A percentile compares a stretch with the other conserved stretches of the same genome.
phyloP scores from a whole-genome alignment of 2,797 vertebrate species.

The Lithobates sylvaticus region DNA sequence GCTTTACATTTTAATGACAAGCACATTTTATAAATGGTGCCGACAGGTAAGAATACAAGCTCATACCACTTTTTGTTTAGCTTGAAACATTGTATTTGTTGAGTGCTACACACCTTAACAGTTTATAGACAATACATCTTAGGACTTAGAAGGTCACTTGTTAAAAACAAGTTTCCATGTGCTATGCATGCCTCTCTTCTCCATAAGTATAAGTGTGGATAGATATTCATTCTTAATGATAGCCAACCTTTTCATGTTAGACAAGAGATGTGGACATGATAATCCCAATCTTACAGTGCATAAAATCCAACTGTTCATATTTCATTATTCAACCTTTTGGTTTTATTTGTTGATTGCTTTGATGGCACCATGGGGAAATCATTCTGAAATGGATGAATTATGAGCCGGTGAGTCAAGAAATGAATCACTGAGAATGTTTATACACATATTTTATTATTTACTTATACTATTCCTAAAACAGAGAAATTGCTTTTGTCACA shows the following conservation, averaged over 20 bases:
- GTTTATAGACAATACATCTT: conserved; percentile 56
- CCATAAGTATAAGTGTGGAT: conserved; percentile 21
- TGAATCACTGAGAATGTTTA: background rate
- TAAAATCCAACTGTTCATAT: conserved; percentile 51
- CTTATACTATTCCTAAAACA: background rate
- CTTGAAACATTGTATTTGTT: conserved; percentile 33
- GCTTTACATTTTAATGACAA: background rate
- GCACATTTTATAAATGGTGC: background rate
- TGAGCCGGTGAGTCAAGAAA: conserved; percentile 11
- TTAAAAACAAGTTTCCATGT: conserved; percentile 15
- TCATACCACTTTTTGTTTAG: conserved; percentile 53
- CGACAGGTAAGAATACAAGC: conserved; percentile 12
- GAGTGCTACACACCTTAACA: conserved; percentile 49
- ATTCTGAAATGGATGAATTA: conserved; percentile 3
- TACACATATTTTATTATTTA: conserved; percentile 1
- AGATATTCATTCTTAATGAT: conserved; percentile 48
- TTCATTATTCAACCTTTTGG: conserved; percentile 48
- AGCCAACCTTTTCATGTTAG: conserved; percentile 49
- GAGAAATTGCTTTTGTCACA: too few species aligned
- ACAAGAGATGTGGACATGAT: conserved; percentile 33
- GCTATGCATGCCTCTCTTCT: conserved; percentile 24
- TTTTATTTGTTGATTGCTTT: conserved; percentile 25
- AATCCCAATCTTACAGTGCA: conserved; percentile 47
- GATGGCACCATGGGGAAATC: conserved; percentile 5
- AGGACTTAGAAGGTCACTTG: conserved; percentile 53